Evolutionary conservation across 2,888 invertebrate genomes (phyloP), one percentile per base, ranked within the genome.

Genomic region (Scrobipalpa atriplicella): DNA sequence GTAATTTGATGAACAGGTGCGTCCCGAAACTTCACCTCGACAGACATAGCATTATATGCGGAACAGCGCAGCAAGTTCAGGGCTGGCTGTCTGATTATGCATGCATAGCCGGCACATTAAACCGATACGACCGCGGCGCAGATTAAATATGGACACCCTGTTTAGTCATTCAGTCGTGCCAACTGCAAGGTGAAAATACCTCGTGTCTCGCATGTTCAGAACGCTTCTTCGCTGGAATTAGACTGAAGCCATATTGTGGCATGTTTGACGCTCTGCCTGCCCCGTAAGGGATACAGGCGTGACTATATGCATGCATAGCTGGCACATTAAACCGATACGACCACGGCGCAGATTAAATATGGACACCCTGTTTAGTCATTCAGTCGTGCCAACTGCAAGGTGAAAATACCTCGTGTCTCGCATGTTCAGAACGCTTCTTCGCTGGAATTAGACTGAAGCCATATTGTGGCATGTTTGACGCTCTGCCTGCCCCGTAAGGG

Each of bases 141-240:
- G 80, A 85, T 86, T 85, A 85, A 86, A 86, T 86, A 86, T 86
- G 84, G 81, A 86, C 85, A 83, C 76, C 78, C 78, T 84, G 81
- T 80, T 85, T 83, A 85, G 82, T 79, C 80, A 85, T 86, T 82
- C 85, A 75, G 76, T 77, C 73, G 78, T 76, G 73, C 79, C 79
- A 80, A 83, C 81, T 81, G 78, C 73, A 73, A 80, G 79, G 79
- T 80, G 78, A 75, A 78, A 79, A 78, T 77, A 71, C 75, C 74
- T 69, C 65, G 69, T 29, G 29, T 29, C 2, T 5, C 29, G 29
- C 68, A 68, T 29, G 62, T 62, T 19, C 74, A 80, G 79, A 52
- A 52, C 78, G 78, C 78, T 79, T 76, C 67, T 62, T 63, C 54
- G 16, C 18, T 16, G 16, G 51, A 16, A 52, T 52, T 18, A 19